Evolutionary conservation across 2,113 vertebrate species (phyloP).

Genomic region (Nothobranchius kuhntae): DNA sequence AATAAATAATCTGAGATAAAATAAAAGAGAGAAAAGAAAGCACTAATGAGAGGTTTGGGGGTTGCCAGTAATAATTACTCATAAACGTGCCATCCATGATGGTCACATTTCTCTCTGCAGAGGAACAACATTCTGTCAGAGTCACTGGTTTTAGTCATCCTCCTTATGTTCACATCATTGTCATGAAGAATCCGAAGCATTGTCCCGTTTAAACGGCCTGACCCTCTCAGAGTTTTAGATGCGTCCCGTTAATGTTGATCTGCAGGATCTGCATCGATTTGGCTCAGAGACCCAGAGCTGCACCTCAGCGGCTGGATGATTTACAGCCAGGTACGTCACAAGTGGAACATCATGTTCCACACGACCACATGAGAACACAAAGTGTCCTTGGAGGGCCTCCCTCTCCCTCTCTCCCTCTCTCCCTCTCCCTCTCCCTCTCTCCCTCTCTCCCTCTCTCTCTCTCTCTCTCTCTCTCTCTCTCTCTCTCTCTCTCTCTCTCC

Average conservation of each 20-base stretch:
- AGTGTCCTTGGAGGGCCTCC: constrained; percentile 13
- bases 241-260: neutral
- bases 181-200: neutral
- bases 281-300: constrained; percentile 5
- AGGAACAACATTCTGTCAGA: neutral
- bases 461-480: no score
- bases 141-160: constrained; percentile 5
- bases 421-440: no score
- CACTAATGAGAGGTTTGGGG: neutral
- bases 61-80: neutral
- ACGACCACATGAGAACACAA: constrained; percentile 10
- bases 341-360: constrained; percentile 44
- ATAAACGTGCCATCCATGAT: neutral
- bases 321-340: neutral
- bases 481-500: no score
- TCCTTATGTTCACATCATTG: neutral
- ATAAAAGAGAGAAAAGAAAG: no score
- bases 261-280: neutral
- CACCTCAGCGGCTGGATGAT: neutral
- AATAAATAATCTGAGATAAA: neutral
- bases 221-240: neutral
- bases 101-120: neutral
- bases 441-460: no score
- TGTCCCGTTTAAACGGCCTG: neutral
- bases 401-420: no score